Evolutionary conservation across 2,888 invertebrate species (phyloP).

Genomic region (Yponomeuta sedellus): DNA sequence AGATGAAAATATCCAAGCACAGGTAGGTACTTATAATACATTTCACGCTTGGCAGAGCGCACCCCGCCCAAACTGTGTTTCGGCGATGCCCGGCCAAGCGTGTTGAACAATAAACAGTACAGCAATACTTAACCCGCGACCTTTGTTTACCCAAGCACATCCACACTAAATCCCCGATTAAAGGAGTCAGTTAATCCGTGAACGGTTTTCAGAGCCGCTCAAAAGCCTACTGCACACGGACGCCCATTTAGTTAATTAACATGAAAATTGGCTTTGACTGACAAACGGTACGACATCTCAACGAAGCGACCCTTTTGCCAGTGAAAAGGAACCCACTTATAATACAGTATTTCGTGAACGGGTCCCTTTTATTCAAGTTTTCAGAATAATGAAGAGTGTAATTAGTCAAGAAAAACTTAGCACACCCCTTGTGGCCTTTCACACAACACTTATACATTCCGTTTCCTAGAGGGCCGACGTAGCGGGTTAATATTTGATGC

Average conservation of each 20-base stretch:
- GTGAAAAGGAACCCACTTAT: background rate
- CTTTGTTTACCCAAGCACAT: background rate
- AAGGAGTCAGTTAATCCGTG: background rate
- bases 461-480: constrained; percentile 55
- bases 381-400: constrained; percentile 23
- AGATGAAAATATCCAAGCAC: background rate
- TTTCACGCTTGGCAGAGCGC: background rate
- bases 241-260: constrained; percentile 10
- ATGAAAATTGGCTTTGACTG: constrained; percentile 11
- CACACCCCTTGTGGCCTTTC: constrained; percentile 60
- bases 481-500: constrained; percentile 68
- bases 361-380: background rate
- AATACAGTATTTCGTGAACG: background rate
- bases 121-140: background rate
- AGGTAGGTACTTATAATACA: background rate
- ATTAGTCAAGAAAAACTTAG: constrained; percentile 45
- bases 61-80: background rate
- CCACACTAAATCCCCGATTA: background rate
- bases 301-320: background rate
- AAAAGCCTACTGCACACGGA: constrained; percentile 3
- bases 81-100: background rate
- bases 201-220: background rate
- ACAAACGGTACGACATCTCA: constrained; percentile 13
- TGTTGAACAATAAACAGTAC: background rate
- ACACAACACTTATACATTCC: constrained; percentile 62